Base-by-base conservation (phyloP, 2,113 vertebrate species). In the Podilymbus podiceps region DNA sequence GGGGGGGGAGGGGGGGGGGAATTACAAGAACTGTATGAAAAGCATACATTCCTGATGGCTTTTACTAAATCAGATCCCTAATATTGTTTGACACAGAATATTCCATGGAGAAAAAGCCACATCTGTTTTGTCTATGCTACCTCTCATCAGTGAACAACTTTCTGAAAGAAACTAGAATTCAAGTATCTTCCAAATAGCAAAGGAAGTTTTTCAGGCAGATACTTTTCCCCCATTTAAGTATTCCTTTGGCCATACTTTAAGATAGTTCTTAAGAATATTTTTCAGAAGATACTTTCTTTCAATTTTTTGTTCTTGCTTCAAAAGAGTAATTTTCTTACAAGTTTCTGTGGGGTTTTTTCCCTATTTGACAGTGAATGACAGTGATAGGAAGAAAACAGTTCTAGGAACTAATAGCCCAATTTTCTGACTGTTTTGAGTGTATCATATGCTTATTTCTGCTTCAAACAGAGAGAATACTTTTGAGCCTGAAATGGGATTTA, bases 101-200 rank as follows among this genome's bases (percentile, higher is more conserved):
- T 74, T 89, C 93, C 68, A 72, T 71, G 56, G 92, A 69, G 56
- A 14, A 89, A 63, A 82, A 93, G 69, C 44, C 44, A 67, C 25
- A 47, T 79, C 16, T 85, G 18, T 78, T 84, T 4, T 87, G 89
- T 93, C 89, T 69, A 49, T 87, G 72, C 80, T 95, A 88, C 71
- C 91, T 97, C 96, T 93, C 77, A 95, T 44, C 67, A 11, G 3
- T 46, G 40, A 63, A 47, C 20, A 73, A 69, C 46, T 58, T 60
- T 75, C 50, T 79, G 49, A 91, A 93, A 78, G 80, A 89, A 90
- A 82, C 46, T 80, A 40, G 64, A 72, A 75, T 87, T 86, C 24
- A n/a, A 62, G 16, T 46, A 79, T 59, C 46, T 74, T 94, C 52
- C 30, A 55, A 52, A 66, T 25, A 92, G 4, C 53, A 42, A 42